A percentile compares a stretch with the other conserved stretches of the same genome.
Evolutionary conservation across 2,113 vertebrate species (phyloP).

Genomic region (Myiozetetes cayanensis): DNA sequence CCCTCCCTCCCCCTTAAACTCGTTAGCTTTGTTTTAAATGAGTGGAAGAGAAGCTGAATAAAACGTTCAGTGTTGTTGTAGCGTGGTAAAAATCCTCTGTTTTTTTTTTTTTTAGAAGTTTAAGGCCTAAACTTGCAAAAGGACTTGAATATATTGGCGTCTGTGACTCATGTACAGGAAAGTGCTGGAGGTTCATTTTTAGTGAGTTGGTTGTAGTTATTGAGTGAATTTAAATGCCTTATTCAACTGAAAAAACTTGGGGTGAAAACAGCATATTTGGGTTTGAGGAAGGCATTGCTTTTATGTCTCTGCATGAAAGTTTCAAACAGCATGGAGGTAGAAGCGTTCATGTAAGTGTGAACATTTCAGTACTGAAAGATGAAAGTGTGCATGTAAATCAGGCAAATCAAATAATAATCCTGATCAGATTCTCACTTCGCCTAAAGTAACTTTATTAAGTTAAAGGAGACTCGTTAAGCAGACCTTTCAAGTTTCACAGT

Average conservation of each 20-base stretch:
- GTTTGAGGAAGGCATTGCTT: not conserved
- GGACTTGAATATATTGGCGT: not conserved
- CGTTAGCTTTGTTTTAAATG: not conserved
- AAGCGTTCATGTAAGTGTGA: not conserved
- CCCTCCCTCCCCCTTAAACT: not conserved
- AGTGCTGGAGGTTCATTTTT: not conserved
- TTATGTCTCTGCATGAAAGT: not conserved
- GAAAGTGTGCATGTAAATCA: not conserved
- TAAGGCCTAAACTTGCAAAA: not conserved
- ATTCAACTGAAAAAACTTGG: not conserved
- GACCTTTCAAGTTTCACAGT: not conserved
- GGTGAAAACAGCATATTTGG: fast-evolving
- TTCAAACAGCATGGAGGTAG: not conserved
- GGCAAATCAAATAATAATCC: not conserved
- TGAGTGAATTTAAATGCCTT: not conserved
- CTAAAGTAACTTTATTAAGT: not conserved
- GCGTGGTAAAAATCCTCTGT: not conserved
- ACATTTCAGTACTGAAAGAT: not conserved
- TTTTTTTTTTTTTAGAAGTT: not conserved
- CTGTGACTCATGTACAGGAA: not conserved
- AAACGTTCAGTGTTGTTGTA: not conserved
- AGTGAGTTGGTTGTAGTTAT: not conserved
- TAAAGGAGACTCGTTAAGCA: not conserved
- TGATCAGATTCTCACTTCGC: not conserved
- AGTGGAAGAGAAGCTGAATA: not conserved